Evolutionary conservation across 2,797 vertebrate genomes (phyloP), one percentile per base, ranked within the genome.

Genomic region (Galaxias olidus): DNA sequence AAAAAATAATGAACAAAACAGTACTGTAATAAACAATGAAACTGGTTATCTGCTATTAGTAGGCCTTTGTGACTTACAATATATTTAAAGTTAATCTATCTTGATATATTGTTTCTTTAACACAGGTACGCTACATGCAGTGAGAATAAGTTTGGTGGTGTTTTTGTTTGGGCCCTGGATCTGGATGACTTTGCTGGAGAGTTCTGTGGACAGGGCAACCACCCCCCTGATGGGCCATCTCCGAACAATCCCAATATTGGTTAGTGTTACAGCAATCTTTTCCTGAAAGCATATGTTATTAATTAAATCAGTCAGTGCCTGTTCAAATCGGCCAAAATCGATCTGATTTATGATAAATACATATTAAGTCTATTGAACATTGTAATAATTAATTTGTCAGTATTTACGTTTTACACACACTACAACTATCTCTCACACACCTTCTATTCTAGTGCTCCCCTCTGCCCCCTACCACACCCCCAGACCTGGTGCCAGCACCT

Each of bases 151-250:
- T 88, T 86, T 70, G 90, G 90, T 1, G 90, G 90, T 45, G 89
- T 87, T 53, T 90, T 92, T 19, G 88, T 91, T 59, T 91, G 89
- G 89, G 84, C 90, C 8, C 78, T 91, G 10, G 90, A 91, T 80
- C 75, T 91, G 66, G 90, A 92, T 73, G 90, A 92, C 66, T 92
- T 92, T 84, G 65, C 76, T 1, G 89, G 90, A 63, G 59, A 76
- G 44, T 92, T 90, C 77, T 92, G 90, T 44, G 82, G 76, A 1
- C 51, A 88, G 66, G 90, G 90, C 4, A 79, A 15, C 1, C 80
- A 91, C 71, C 88, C 89, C 15, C 66, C 82, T 92, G 42, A 62
- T 91, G 59, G 14, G n/a, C 55, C 86, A 89, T 61, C 83, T 92
- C 9, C 72, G 17, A 60, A 85, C 72, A 30, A 80, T 89, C 41